phyloP scores from a whole-genome alignment of 2,113 vertebrate species.

The Seriola dumerili region DNA sequence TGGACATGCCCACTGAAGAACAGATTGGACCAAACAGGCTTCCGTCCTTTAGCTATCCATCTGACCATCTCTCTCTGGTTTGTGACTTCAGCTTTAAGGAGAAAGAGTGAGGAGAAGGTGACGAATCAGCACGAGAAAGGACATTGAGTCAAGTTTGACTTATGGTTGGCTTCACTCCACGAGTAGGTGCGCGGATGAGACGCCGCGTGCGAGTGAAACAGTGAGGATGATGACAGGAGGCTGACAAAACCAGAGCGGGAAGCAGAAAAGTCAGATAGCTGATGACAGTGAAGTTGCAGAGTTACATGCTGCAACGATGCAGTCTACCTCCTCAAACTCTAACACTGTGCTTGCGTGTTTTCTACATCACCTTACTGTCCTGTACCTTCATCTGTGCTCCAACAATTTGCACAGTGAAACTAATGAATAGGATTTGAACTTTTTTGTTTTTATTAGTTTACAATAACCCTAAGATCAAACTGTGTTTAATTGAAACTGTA shows the following conservation, averaged over 20 bases:
- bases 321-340: slow-evolving; percentile 19
- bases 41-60: slow-evolving; percentile 95
- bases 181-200: not conserved
- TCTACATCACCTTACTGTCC: not conserved
- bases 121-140: not conserved
- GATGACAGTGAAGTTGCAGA: not conserved
- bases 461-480: not conserved
- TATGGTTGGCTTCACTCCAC: not conserved
- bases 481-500: not conserved
- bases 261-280: not conserved
- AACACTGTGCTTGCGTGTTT: not conserved
- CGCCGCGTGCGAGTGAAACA: not conserved
- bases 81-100: slow-evolving; percentile 95
- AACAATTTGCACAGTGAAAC: not conserved
- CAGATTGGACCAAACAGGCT: slow-evolving; percentile 96
- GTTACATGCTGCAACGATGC: not conserved
- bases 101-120: slow-evolving; percentile 65
- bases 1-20: slow-evolving; percentile 92
- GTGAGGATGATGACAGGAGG: not conserved
- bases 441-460: not conserved
- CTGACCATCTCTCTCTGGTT: slow-evolving; percentile 95
- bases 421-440: not conserved
- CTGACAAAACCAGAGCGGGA: not conserved
- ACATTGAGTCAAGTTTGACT: not conserved
- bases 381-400: slow-evolving; percentile 7